These are phyloP conservation scores for Dermochelys coriacea DNA, from an alignment of 2,797 vertebrate species.

Conservation along the genomic window DNA sequence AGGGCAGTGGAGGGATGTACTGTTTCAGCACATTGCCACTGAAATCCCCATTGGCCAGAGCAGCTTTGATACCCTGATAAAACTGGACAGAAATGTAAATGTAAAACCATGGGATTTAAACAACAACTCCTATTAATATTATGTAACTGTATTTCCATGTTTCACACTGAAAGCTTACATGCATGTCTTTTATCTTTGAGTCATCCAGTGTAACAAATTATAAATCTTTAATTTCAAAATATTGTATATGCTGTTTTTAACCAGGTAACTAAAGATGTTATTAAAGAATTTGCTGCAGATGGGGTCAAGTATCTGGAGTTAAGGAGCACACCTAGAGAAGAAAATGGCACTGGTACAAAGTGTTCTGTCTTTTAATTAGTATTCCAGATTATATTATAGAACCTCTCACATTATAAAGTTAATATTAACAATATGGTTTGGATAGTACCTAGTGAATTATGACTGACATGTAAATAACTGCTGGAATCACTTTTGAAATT, in stretches of 20 bases:
- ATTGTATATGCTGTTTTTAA: slow-evolving; percentile 6
- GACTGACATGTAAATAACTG: background rate
- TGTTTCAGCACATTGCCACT: background rate
- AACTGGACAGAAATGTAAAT: background rate
- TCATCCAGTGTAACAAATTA: background rate
- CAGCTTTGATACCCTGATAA: background rate
- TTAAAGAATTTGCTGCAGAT: slow-evolving; percentile 96
- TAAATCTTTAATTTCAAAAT: background rate
- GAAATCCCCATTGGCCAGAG: background rate
- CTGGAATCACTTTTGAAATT: background rate
- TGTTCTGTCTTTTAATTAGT: background rate
- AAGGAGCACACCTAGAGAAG: slow-evolving; percentile 94
- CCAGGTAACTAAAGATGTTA: slow-evolving; percentile 94
- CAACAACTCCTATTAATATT: background rate
- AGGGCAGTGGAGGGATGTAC: rapidly evolving
- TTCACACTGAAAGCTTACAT: background rate
- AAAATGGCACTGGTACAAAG: slow-evolving; percentile 85
- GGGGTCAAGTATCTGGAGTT: slow-evolving; percentile 97
- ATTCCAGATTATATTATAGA: background rate
- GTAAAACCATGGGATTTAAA: background rate
- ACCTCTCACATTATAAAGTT: background rate
- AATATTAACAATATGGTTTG: background rate
- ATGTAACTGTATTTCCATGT: background rate
- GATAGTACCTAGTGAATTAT: background rate
- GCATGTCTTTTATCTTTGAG: background rate